Conservation (phyloP, 2,888 invertebrate genomes). For the Tinea pellionella region DNA sequence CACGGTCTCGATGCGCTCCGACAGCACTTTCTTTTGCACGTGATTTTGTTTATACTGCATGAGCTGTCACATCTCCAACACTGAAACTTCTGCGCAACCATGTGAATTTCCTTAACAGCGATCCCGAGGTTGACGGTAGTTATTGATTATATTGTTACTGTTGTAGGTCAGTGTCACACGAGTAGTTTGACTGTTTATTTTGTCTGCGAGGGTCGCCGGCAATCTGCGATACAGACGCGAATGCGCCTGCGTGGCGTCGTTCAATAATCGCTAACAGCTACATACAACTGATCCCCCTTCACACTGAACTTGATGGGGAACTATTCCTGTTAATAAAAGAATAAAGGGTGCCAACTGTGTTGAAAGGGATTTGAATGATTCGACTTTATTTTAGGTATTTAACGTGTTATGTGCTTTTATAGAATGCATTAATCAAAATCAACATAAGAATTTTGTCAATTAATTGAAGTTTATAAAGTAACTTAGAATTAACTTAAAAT, state of each 20-base stretch:
- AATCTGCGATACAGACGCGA: constrained; percentile 18
- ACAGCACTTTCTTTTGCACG: constrained; percentile 60
- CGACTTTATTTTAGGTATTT: too few species aligned
- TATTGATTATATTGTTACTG: constrained; percentile 19
- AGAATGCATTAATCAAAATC: too few species aligned
- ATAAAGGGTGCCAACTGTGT: too few species aligned
- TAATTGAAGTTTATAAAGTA: too few species aligned
- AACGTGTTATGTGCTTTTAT: too few species aligned
- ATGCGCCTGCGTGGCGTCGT: constrained; percentile 54
- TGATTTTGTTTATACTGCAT: constrained; percentile 42
- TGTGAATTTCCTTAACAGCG: background rate
- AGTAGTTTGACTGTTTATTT: constrained; percentile 46
- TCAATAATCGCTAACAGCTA: constrained; percentile 39
- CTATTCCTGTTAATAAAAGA: constrained; percentile 15
- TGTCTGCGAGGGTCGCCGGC: constrained; percentile 29
- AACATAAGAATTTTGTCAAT: too few species aligned
- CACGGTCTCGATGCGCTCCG: constrained; percentile 26
- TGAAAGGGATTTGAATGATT: too few species aligned
- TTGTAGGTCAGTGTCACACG: constrained; percentile 48
- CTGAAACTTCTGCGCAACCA: background rate
- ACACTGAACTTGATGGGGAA: background rate
- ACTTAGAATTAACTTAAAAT: too few species aligned
- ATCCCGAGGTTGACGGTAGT: background rate
- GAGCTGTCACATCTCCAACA: background rate
- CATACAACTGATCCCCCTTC: constrained; percentile 26